Base-by-base conservation (phyloP, 2,797 vertebrate species). In the Buceros bicornis region DNA sequence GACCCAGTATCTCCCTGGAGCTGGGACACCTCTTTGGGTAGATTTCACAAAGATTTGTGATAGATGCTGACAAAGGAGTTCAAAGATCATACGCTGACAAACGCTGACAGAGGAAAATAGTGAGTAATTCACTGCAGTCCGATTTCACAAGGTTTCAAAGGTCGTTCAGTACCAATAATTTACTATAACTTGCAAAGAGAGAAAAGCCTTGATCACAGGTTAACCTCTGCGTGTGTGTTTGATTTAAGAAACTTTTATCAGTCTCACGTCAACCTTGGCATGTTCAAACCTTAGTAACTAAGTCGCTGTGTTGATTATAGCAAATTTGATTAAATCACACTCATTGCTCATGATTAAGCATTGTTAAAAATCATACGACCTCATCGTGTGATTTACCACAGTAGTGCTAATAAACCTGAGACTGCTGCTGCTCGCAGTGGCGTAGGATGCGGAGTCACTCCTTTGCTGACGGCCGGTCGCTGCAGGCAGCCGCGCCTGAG, bases 401-500 rank as follows among this genome's bases (percentile, higher is more conserved):
- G 25, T 10, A 60, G 35, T 19, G 35, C 60, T 61, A 61, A 28
- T 61, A 40, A 37, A 60, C 37, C 60, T 61, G 40, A 29, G 42
- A 29, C 14, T 62, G 61, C 61, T 62, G 28, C 61, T 62, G 29
- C 17, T 42, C 26, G 29, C 20, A 62, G 37, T 29, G 29, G 61
- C 9, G 37, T 19, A 21, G 28, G 37, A 29, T 42, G 37, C 61
- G 20, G 13, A 62, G 18, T 29, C 62, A 45, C 62, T 26, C 47
- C 5, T 31, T 45, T 43, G 18, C 14, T 6, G 8, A 11, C 37
- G 42, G 5, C 4, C 8, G 13, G 13, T 19, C 2, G 1, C 42
- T 26, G 69, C 14, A 2, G 54, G 61, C 0, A 2, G 25, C 18
- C 2, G 1, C 18, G 37, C 22, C 29, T 48, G 19, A 35, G 43